Percentiles rank a stretch among this genome's conserved stretches.
These are phyloP conservation scores for Chionoecetes opilio DNA, from an alignment of 1,140 invertebrate species.

Conservation along the genomic window DNA sequence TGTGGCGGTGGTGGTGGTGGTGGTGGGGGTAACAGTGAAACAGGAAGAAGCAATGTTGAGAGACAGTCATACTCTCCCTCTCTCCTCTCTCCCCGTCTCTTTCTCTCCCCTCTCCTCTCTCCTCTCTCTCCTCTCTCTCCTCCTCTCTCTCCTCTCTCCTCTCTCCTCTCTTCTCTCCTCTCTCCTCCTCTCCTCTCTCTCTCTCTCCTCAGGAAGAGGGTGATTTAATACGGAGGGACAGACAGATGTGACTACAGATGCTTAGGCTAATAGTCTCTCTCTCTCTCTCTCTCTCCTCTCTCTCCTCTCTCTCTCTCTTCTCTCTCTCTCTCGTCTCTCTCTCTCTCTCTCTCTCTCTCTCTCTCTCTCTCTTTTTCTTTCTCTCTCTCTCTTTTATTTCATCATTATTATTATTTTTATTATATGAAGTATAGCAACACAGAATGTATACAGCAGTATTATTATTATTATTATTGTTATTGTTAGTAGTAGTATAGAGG, in stretches of 20 bases:
- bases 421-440: no score
- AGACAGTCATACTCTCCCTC: not conserved
- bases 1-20: not conserved
- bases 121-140: conserved; percentile 11
- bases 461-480: no score
- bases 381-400: no score
- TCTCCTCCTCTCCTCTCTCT: not conserved
- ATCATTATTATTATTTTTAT: no score
- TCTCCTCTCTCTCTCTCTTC: no score
- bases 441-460: no score
- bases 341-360: no score
- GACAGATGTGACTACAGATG: not conserved
- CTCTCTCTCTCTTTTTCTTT: no score
- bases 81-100: conserved; percentile 12
- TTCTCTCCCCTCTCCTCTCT: not conserved
- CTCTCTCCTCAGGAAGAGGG: conserved; percentile 13
- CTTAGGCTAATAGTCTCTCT: not conserved
- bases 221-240: not conserved
- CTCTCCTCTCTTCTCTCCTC: not conserved
- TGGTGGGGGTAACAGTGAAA: not conserved
- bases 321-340: no score
- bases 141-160: conserved; percentile 24
- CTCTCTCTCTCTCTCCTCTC: no score
- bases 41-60: not conserved
- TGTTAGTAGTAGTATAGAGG: no score